Base-by-base conservation (phyloP, 2,113 vertebrate species). In the Empidonax traillii region DNA sequence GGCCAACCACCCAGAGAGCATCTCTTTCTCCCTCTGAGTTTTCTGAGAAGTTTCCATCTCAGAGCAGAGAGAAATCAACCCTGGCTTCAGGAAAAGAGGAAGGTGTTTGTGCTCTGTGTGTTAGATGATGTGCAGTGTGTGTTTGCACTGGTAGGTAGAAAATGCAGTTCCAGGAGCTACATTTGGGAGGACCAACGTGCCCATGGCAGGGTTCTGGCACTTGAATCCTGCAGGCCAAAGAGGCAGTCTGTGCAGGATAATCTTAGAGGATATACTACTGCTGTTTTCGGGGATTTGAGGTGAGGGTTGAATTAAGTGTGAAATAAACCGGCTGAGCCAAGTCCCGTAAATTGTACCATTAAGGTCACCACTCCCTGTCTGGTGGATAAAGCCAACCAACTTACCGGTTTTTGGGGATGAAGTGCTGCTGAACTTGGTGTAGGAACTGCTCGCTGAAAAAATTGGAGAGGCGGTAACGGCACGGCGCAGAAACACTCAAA, bases 121-220 rank as follows among this genome's bases (percentile, higher is more conserved):
- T 11, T 47, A 81, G 41, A 41, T 14, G 35, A 37, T 20, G 24
- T 22, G 44, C 11, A 25, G 24, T 5, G 11, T 30, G 28, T 65
- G n/a, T 52, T 69, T 58, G 46, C 25, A 8, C 49, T 53, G 53
- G 8, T 52, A 63, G 53, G 15, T 12, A 33, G 31, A 69, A 14
- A 72, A 20, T 2, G 37, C 31, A 22, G 18, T 91, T 81, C 51
- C 11, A 37, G 39, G 13, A 75, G 30, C 24, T 27, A 1, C 65
- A 27, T 39, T 47, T 76, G 82, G 69, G n/a, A 76, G 51, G 37
- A 21, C 14, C 11, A 30, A 0, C 0, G 0, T 76, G 52, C 5
- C 51, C 3, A 1, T n/a, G 51, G 81, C 33, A 39, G 33, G 13
- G 33, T 43, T 43, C 55, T 80, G 86, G 41, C 49, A 2, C 46